Base-by-base conservation (phyloP, 2,797 vertebrate genomes). In the Sphaeramia orbicularis region DNA sequence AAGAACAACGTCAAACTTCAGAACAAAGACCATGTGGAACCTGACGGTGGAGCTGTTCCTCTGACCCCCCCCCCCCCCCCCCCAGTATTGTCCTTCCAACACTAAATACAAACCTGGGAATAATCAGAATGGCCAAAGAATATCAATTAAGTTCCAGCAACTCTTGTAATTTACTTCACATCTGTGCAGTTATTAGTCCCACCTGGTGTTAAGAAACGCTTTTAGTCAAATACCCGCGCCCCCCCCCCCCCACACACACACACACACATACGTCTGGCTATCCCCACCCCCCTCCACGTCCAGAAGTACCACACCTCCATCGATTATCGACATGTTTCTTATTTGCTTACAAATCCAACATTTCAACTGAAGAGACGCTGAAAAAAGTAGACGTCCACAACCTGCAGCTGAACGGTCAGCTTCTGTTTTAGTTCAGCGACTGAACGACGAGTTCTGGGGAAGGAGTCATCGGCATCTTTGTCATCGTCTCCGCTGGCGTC, bases 251-350 rank as follows among this genome's bases (percentile, higher is more conserved):
- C 35, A 40, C 58, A 44, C 27, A 32, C 52, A 1, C 30, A 18
- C n/a, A n/a, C n/a, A n/a, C n/a, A n/a, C n/a, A n/a, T n/a, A n/a
- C n/a, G n/a, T n/a, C n/a, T n/a, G n/a, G n/a, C n/a, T n/a, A n/a
- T n/a, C 6, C 4, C 43, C 50, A 50, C 38, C 55, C 18, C n/a
- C 15, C 59, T 50, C 21, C 15, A 18, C 57, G 44, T 71, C 78
- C 78, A 74, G 81, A 74, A 75, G 66, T 66, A 76, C 73, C 75
- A 82, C 86, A 72, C 84, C 65, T 69, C 73, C 85, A 91, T 92
- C 80, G 92, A 90, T 92, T 93, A 93, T 92, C 92, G 92, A 92
- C 81, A 87, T 68, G 59, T 89, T 79, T 91, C 84, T 79, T 88
- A 79, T 84, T 89, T 59, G 83, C 88, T 86, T 87, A 71, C 65